Base-by-base conservation (phyloP, 2,888 invertebrate genomes). In the Mamestra brassicae region DNA sequence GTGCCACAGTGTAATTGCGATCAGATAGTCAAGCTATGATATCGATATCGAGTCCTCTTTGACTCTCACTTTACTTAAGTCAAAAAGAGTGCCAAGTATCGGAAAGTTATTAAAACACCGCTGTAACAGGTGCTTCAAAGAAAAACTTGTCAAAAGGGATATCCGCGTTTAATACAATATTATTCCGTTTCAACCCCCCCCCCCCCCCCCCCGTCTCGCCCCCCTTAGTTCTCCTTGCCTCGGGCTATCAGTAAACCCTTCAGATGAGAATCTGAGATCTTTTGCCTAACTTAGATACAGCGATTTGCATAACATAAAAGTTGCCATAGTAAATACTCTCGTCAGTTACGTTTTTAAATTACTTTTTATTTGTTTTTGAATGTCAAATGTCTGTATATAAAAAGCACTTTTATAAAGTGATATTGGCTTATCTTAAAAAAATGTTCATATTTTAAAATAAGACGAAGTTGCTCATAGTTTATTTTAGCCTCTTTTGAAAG, bases 51-150 rank as follows among this genome's bases (percentile, higher is more conserved):
- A 11, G 13, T 54, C 45, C n/a, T 38, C 67, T 64, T 76, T 76
- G 47, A 74, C 15, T 67, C 45, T 47, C 64, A 68, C 50, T 71
- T 73, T 65, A 58, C 57, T 67, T 17, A 68, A 72, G 57, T 72
- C 71, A 54, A 64, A 83, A 73, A 73, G 71, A 78, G 64, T 50
- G 55, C 42, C 54, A 75, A 79, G 75, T 83, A 80, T 72, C 50
- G 60, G 52, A 71, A 84, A 85, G 69, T 87, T 85, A 82, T 81
- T 78, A n/a, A 81, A 75, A 76, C 75, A 74, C 4, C 55, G 62
- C 69, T 63, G 88, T 86, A 88, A 87, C 89, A 90, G 88, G 87
- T 90, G 87, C 85, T 87, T 86, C 84, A 84, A 87, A 84, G 83
- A 87, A 83, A 81, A 89, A 88, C 85, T 89, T 90, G 84, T 85